These are phyloP conservation scores for Xanthia togata DNA, from an alignment of 2,888 invertebrate species.

Conservation along the genomic window DNA sequence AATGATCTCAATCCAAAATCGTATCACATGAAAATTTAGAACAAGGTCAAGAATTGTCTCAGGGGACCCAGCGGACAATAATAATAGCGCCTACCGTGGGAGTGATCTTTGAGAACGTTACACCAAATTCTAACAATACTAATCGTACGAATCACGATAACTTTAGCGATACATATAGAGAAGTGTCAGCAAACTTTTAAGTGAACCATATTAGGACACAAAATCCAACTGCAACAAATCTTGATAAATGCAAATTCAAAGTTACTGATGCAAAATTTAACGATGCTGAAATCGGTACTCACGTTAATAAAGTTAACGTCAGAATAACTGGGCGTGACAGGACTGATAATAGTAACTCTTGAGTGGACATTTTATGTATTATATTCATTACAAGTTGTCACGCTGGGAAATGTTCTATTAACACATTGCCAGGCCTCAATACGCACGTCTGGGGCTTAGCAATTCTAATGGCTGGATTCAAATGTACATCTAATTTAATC, in stretches of 20 bases:
- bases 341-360: conserved; percentile 54
- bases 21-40: conserved; percentile 80
- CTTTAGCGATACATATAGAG: conserved; percentile 62
- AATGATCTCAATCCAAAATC: conserved; percentile 60
- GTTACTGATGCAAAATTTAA: conserved; percentile 68
- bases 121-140: conserved; percentile 75
- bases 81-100: conserved; percentile 84
- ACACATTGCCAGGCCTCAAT: conserved; percentile 55
- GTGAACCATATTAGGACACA: conserved; percentile 48
- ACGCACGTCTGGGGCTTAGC: conserved; percentile 31
- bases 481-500: conserved; percentile 52
- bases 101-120: conserved; percentile 82
- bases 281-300: conserved; percentile 72
- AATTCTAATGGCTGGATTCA: conserved; percentile 42
- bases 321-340: conserved; percentile 70
- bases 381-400: conserved; percentile 62
- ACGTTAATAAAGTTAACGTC: conserved; percentile 70
- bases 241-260: conserved; percentile 53
- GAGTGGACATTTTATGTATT: conserved; percentile 54
- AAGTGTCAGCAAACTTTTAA: conserved; percentile 45
- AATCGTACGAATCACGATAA: conserved; percentile 71
- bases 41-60: conserved; percentile 88
- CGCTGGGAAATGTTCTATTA: conserved; percentile 63
- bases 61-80: conserved; percentile 84
- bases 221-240: conserved; percentile 48